Evolutionary conservation across 2,113 vertebrate species (phyloP).

Genomic region (Phalacrocorax aristotelis): DNA sequence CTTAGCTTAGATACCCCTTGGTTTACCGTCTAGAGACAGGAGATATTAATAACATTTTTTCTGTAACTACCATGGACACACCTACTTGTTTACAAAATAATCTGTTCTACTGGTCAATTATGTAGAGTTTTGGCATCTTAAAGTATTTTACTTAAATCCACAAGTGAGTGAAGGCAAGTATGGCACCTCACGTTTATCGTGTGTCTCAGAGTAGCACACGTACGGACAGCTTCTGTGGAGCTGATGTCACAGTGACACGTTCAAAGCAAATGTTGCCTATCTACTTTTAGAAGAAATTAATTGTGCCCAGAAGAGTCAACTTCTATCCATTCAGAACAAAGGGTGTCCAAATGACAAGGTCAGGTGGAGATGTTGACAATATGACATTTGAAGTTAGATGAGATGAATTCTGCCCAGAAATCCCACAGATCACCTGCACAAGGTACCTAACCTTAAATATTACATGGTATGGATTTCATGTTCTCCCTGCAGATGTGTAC

Average conservation of each 20-base stretch:
- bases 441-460: neutral
- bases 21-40: neutral
- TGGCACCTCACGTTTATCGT: fast-evolving
- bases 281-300: neutral
- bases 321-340: neutral
- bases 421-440: neutral
- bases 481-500: neutral
- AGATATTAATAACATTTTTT: neutral
- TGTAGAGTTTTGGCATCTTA: neutral
- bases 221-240: neutral
- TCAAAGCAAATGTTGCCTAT: neutral
- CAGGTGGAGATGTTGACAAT: neutral
- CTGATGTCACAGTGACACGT: neutral
- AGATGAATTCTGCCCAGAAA: neutral
- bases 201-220: neutral
- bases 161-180: neutral
- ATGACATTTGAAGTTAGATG: neutral
- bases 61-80: neutral
- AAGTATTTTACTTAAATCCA: neutral
- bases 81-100: neutral
- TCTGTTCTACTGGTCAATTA: neutral
- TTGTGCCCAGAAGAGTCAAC: neutral
- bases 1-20: neutral
- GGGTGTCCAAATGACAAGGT: neutral
- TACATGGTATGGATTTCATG: fast-evolving